These are phyloP conservation scores for Lepidurus arcticus DNA, from an alignment of 1,140 invertebrate genomes.

Conservation along the genomic window DNA sequence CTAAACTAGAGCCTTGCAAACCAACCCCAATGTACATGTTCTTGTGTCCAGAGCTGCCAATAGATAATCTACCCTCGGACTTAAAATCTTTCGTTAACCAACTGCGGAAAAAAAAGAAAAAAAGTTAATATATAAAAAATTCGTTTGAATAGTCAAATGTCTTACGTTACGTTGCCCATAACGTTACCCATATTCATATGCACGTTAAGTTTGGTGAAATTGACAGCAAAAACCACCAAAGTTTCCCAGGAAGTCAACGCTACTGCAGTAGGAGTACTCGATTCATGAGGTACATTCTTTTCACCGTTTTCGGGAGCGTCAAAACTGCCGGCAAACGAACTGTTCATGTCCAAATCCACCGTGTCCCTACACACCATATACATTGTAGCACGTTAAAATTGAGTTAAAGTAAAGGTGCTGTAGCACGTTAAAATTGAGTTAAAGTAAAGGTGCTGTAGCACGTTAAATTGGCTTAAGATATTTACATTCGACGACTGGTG, in stretches of 20 bases:
- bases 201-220: constrained; percentile 89
- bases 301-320: neutral
- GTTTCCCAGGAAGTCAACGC: constrained; percentile 70
- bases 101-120: constrained; percentile 12
- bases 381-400: neutral
- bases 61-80: constrained; percentile 82
- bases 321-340: neutral
- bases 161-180: constrained; percentile 89
- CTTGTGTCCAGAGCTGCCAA: constrained; percentile 88
- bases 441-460: neutral
- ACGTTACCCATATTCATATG: constrained; percentile 99
- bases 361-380: neutral
- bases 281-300: neutral
- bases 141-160: neutral
- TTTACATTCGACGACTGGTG: neutral
- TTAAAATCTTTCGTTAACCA: constrained; percentile 34
- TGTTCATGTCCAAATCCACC: neutral
- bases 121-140: constrained; percentile 43
- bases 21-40: constrained; percentile 85
- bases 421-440: neutral
- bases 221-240: constrained; percentile 88
- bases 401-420: neutral
- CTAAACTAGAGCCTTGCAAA: constrained; percentile 79
- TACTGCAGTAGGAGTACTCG: constrained; percentile 32
- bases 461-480: neutral